Evolutionary conservation across 2,888 invertebrate species (phyloP), one percentile per base, ranked within the genome.

Genomic region (Liopterus haemorrhoidalis): DNA sequence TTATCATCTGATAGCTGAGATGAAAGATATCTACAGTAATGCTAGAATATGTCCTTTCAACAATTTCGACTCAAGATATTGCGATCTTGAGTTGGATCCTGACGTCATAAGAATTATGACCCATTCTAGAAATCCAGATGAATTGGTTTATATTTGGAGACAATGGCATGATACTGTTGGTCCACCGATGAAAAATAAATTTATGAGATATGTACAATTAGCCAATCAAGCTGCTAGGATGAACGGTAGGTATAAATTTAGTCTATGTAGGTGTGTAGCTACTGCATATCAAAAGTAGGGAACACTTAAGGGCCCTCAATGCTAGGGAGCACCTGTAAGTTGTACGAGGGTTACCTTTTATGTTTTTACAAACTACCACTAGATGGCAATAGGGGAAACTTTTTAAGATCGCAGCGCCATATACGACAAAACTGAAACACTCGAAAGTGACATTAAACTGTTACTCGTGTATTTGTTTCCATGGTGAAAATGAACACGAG

Each of bases 151-250:
- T 55, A 79, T 83, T 0, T 92, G 92, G 92, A 75, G 72, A 56
- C 81, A 81, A 42, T 92, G 87, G 78, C 74, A 90, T 50, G 85
- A 90, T 48, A 80, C 78, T 45, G 79, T 84, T 0, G 91, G 91
- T 0, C 83, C 82, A 0, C 79, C 80, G 16, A 71, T 90, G 65
- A 81, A 79, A 62, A 78, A 81, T 46, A 73, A 81, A 50, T 92
- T 84, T 60, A 78, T 82, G 72, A 74, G 85, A 72, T 90, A 87
- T 55, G 79, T 87, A 0, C 78, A 82, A 53, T 63, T 91, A 19
- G 82, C 82, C 0, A 92, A 92, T 63, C 79, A 84, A 60, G 90
- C 88, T 0, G 82, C 90, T 2, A 70, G 73, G 44, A 69, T 76
- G 39, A 84, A 84, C 54, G 87, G 89, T 85, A 68, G 56, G 52